Evolutionary conservation across 2,797 vertebrate species (phyloP).

Genomic region (Loriculus beryllinus): DNA sequence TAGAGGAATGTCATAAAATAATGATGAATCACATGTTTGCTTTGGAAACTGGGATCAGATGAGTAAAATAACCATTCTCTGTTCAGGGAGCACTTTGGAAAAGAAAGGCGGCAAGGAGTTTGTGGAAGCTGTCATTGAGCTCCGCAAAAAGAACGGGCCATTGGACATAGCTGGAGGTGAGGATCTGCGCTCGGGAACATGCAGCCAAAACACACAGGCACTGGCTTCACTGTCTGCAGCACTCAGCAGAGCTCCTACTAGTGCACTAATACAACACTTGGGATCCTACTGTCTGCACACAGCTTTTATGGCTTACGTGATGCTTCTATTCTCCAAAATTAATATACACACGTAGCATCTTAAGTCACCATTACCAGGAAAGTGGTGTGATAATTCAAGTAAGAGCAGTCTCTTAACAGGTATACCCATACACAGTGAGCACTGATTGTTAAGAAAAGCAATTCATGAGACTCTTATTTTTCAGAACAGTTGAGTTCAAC

Average conservation of each 20-base stretch:
- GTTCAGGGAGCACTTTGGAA: slow-evolving; percentile 90
- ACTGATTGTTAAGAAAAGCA: background rate
- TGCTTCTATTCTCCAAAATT: background rate
- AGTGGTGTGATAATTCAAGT: background rate
- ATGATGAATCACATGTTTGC: slow-evolving; percentile 11
- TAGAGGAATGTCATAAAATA: slow-evolving; percentile 26
- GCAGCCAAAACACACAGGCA: fast-evolving
- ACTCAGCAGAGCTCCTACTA: background rate
- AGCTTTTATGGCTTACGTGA: fast-evolving
- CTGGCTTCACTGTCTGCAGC: background rate
- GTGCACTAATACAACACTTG: fast-evolving
- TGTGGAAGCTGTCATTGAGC: slow-evolving; percentile 87
- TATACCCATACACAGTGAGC: fast-evolving
- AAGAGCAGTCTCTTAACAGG: background rate
- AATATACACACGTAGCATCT: background rate
- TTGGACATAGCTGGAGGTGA: slow-evolving; percentile 95
- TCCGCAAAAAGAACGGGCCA: slow-evolving; percentile 94
- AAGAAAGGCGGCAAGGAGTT: slow-evolving; percentile 97
- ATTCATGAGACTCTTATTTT: background rate
- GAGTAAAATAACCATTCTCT: slow-evolving; percentile 62
- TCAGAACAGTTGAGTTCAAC: background rate
- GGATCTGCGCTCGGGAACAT: slow-evolving; percentile 13
- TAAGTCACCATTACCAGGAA: background rate
- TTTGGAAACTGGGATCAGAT: background rate
- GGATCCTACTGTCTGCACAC: background rate